Base-by-base conservation (phyloP, 1,140 invertebrate genomes). In the Neodiprion virginianus region DNA sequence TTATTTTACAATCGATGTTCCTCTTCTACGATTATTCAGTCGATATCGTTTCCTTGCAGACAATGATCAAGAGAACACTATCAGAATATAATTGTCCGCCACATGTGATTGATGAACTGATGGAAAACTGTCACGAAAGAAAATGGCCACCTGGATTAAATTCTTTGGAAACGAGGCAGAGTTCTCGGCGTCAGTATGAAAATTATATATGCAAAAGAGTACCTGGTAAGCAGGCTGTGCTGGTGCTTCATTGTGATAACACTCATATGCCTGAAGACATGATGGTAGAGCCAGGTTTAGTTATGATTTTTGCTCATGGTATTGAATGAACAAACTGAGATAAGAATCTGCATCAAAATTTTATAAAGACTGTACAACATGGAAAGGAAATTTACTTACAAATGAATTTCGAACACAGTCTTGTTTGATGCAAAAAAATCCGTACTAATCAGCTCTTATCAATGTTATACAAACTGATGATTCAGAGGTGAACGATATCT, bases 271-370 rank as follows among this genome's bases (percentile, higher is more conserved):
- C 95, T 77, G 96, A 97, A 78, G 96, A 98, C 80, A 96, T 99
- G 93, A 97, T 98, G 91, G 91, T 97, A 48, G 96, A 98, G 80
- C 97, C 97, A 5, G 97, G 97, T n/a, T 91, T 99, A 77, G 96
- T 99, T 14, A 98, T 99, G 97, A 99, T 99, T 81, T 99, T 99
- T 90, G 97, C 97, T 72, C 97, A 99, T 89, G 97, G 97, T 75
- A 97, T 99, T 74, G 97, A 98, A 89, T 97, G 86, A 90, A 61
- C 53, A 61, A 61, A 61, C n/a, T 61, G 53, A 61, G n/a, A 61
- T 40, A 40, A 40, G 28, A 40, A 40, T 40, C 28, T 40, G 28
- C 28, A 5, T 40, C 28, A 5, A 40, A 40, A 40, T 40, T 40
- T 40, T 40, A 40, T 5, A 40, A 40, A 40, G 5, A 40, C 28